Evolutionary conservation across 1,140 invertebrate species (phyloP).

Genomic region (Drosophila bifasciata): DNA sequence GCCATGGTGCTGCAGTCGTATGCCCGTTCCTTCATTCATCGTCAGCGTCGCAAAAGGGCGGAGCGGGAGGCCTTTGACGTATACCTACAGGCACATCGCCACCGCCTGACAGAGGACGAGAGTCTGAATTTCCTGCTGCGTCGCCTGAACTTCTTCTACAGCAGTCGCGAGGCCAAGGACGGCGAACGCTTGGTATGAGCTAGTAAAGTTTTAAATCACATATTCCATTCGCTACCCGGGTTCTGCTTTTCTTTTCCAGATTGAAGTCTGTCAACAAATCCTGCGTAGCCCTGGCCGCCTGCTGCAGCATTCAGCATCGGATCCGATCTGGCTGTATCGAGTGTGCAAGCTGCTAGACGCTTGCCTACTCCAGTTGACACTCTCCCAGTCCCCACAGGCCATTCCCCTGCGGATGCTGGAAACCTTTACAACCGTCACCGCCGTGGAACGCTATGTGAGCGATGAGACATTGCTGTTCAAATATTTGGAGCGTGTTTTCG

Average conservation of each 20-base stretch:
- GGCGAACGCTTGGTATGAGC: constrained; percentile 87
- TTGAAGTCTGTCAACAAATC: constrained; percentile 77
- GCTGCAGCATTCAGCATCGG: constrained; percentile 61
- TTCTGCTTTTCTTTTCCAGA: constrained; percentile 42
- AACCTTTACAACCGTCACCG: constrained; percentile 88
- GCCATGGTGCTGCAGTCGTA: constrained; percentile 88
- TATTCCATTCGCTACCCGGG: neutral
- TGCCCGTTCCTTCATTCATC: constrained; percentile 90
- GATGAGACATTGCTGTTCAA: constrained; percentile 83
- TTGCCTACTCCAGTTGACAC: constrained; percentile 69
- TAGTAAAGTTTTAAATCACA: neutral
- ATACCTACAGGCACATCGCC: constrained; percentile 84
- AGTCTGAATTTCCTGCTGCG: constrained; percentile 86
- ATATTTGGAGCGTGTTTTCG: constrained; percentile 84
- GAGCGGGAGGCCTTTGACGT: constrained; percentile 89
- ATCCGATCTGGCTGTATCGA: constrained; percentile 68
- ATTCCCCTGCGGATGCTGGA: constrained; percentile 91
- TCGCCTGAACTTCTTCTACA: constrained; percentile 91
- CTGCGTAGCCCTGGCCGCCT: constrained; percentile 64
- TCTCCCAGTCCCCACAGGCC: constrained; percentile 85
- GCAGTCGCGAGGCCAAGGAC: constrained; percentile 87
- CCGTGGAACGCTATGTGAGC: constrained; percentile 85
- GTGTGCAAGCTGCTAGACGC: constrained; percentile 70
- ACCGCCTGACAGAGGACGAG: constrained; percentile 85
- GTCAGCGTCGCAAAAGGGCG: constrained; percentile 88